phyloP scores from a whole-genome alignment of 2,113 vertebrate species.

The Mobula birostris region DNA sequence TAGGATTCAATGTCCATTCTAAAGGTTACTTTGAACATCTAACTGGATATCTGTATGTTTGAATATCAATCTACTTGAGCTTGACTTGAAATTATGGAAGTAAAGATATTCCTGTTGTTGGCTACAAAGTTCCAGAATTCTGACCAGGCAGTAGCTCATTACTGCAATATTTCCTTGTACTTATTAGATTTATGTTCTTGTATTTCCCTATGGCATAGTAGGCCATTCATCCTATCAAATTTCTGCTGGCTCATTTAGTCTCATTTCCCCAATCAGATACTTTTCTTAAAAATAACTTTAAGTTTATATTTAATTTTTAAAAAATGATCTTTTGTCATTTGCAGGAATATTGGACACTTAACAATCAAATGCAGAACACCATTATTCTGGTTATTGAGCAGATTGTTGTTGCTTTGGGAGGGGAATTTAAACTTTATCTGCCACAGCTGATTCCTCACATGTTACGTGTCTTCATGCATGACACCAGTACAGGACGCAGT shows the following conservation, averaged over 20 bases:
- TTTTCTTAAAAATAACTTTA: neutral
- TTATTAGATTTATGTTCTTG: neutral
- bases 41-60: too few relatives aligned
- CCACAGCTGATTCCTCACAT: conserved; percentile 97
- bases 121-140: too few relatives aligned
- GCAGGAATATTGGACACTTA: conserved; percentile 97
- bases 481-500: conserved; percentile 80
- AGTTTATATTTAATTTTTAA: neutral
- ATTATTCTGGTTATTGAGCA: conserved; percentile 96
- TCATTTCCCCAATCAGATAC: too few relatives aligned
- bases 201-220: neutral
- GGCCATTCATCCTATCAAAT: too few relatives aligned
- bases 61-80: too few relatives aligned
- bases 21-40: too few relatives aligned
- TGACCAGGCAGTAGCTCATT: neutral
- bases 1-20: too few relatives aligned
- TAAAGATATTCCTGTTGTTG: too few relatives aligned
- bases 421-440: conserved; percentile 95
- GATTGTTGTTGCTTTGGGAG: conserved; percentile 90
- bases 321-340: conserved; percentile 30
- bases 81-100: too few relatives aligned
- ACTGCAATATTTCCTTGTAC: neutral
- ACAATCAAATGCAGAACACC: conserved; percentile 97
- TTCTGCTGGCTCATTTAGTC: too few relatives aligned
- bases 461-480: conserved; percentile 96